phyloP scores from a whole-genome alignment of 2,888 invertebrate species.

The Blastobasis adustella region DNA sequence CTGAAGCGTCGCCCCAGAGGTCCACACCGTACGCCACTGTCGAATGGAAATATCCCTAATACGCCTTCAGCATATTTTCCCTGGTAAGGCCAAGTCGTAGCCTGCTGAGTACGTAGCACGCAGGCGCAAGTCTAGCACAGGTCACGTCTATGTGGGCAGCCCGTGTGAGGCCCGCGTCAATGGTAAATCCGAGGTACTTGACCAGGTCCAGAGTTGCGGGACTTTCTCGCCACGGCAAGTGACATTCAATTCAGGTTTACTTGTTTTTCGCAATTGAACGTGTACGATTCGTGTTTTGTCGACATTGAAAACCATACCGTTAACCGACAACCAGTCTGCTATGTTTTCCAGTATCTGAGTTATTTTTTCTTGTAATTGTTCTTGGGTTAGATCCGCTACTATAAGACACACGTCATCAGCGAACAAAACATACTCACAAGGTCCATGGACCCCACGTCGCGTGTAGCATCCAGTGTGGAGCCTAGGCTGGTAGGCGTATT shows the following conservation, averaged over 20 bases:
- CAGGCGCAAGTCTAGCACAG: background rate
- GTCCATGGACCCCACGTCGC: no score
- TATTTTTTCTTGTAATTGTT: background rate
- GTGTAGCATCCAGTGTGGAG: no score
- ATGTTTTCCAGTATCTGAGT: background rate
- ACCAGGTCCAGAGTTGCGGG: background rate
- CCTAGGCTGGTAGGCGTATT: no score
- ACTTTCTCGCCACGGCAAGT: background rate
- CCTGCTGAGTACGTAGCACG: background rate
- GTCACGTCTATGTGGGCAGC: background rate
- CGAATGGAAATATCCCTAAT: conserved; percentile 1
- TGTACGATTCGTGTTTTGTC: background rate
- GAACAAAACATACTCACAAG: no score
- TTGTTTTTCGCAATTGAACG: background rate
- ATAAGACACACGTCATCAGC: no score
- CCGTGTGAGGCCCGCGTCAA: background rate
- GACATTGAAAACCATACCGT: background rate
- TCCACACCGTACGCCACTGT: background rate
- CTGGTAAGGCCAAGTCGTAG: background rate
- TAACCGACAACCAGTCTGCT: background rate
- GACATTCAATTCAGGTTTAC: background rate
- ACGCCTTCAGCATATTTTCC: background rate
- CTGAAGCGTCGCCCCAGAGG: no score
- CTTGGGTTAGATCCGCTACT: no score
- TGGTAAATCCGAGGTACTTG: background rate